phyloP scores from a whole-genome alignment of 2,888 invertebrate species.

The Spilosoma lubricipeda region DNA sequence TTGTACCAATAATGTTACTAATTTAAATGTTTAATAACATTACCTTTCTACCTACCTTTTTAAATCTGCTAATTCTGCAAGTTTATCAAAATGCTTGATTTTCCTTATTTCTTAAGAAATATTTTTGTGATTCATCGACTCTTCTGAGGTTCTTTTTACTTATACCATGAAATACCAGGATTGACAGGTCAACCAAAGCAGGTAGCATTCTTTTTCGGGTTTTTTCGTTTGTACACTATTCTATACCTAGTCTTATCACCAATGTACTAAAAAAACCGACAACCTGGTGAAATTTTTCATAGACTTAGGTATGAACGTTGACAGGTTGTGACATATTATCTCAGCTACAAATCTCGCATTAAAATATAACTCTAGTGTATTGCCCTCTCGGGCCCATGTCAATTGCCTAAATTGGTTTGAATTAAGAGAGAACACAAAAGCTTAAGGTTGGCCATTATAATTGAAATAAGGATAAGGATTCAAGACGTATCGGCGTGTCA shows the following conservation, averaged over 20 bases:
- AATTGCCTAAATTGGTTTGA: conserved; percentile 82
- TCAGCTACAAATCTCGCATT: conserved; percentile 39
- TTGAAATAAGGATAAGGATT: conserved; percentile 68
- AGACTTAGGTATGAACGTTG: not conserved
- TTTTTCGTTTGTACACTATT: no score
- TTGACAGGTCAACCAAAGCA: not conserved
- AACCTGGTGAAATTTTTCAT: not conserved
- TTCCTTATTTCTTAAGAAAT: not conserved
- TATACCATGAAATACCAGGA: not conserved
- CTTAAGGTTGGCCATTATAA: conserved; percentile 50
- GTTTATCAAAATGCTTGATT: not conserved
- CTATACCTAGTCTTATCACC: no score
- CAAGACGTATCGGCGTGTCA: conserved; percentile 17
- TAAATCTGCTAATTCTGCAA: not conserved
- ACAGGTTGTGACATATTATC: conserved; percentile 15
- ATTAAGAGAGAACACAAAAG: conserved; percentile 68
- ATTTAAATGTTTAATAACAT: no score
- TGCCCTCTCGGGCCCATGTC: conserved; percentile 58
- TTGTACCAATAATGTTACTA: no score
- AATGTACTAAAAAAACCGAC: not conserved
- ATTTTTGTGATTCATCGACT: not conserved
- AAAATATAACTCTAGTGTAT: conserved; percentile 39
- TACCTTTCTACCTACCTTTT: not conserved
- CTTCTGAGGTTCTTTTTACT: not conserved
- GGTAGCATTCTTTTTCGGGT: no score